phyloP scores from a whole-genome alignment of 2,888 invertebrate genomes.

The Agrilus biguttatus region DNA sequence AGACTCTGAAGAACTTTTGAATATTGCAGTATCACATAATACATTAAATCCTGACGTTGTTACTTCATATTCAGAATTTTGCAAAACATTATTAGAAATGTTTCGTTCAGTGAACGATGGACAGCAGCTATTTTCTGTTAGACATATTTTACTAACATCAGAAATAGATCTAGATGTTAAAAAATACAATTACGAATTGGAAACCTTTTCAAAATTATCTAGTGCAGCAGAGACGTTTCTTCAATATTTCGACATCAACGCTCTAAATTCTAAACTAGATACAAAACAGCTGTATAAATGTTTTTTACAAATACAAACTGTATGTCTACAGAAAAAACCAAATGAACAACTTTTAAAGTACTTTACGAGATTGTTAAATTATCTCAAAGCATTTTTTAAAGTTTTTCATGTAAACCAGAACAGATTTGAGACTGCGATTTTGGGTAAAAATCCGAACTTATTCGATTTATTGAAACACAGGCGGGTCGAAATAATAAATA shows the following conservation, averaged over 20 bases:
- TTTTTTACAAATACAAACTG: constrained; percentile 37
- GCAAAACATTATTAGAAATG: constrained; percentile 16
- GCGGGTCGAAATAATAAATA: constrained; percentile 47
- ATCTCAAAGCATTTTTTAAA: constrained; percentile 41
- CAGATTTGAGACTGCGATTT: constrained; percentile 21
- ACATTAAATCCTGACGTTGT: constrained; percentile 10
- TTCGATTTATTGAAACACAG: constrained; percentile 39
- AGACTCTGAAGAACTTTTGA: constrained; percentile 18
- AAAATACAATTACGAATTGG: constrained; percentile 14
- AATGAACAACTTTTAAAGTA: constrained; percentile 27
- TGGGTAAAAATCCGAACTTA: constrained; percentile 28
- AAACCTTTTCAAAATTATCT: constrained; percentile 12
- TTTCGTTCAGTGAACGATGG: constrained; percentile 14
- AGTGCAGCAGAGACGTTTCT: constrained; percentile 2
- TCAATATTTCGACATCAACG: constrained; percentile 14
- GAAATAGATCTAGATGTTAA: constrained; percentile 16
- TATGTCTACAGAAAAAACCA: constrained; percentile 21
- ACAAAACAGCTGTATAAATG: constrained; percentile 38
- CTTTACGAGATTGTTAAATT: constrained; percentile 41
- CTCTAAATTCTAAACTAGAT: constrained; percentile 28
- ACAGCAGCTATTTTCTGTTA: constrained; percentile 13
- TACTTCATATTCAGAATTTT: constrained; percentile 19
- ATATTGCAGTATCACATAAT: constrained; percentile 15
- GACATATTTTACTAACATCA: constrained; percentile 18
- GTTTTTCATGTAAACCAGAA: constrained; percentile 27